Conservation (phyloP, 1,140 invertebrate species). For the Micrasema minimum region DNA sequence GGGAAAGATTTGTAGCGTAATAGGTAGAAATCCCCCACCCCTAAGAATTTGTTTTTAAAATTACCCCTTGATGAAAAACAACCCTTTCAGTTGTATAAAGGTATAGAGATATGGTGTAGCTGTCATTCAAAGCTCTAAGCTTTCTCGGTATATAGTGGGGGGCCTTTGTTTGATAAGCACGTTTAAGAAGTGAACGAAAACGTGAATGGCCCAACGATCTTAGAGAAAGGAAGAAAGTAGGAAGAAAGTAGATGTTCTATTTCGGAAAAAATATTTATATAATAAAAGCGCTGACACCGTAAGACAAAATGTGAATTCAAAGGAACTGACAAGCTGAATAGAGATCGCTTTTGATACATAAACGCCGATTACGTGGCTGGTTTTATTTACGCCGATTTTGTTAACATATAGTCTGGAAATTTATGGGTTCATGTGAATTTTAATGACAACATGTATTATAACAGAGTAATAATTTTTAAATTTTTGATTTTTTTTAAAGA, state of each 20-base stretch:
- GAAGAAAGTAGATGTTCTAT: background rate
- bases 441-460: no score
- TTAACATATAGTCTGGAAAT: no score
- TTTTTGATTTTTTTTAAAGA: no score
- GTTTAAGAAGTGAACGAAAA: conserved; percentile 14
- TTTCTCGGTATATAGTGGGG: no score
- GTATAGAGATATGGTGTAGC: background rate
- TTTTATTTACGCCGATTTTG: no score
- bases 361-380: no score
- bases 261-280: conserved; percentile 21
- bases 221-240: background rate
- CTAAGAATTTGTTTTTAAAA: conserved; percentile 9
- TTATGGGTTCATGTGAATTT: no score
- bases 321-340: no score
- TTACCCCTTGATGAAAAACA: background rate
- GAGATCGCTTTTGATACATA: no score
- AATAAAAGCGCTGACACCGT: background rate
- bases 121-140: conserved; percentile 10
- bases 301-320: background rate
- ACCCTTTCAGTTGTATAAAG: background rate
- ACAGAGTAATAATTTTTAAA: no score
- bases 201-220: background rate
- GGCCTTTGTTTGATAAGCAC: conserved; percentile 33
- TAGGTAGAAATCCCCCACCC: background rate
- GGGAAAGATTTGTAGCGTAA: conserved; percentile 1